Evolutionary conservation across 2,888 invertebrate species (phyloP).

Genomic region (Trichopria drosophilae): DNA sequence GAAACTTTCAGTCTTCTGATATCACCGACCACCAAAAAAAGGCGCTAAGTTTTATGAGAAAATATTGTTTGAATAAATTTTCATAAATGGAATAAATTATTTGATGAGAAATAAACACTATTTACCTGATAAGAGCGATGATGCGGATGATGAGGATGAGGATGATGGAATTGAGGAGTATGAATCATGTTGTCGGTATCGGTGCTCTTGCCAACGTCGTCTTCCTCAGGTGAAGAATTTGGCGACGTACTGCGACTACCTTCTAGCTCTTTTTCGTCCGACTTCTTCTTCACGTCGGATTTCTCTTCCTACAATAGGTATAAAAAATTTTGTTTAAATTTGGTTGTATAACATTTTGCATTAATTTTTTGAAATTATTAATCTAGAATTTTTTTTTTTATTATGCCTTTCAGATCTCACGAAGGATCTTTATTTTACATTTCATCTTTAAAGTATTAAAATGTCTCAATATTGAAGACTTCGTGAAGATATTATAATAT

Average conservation of each 20-base stretch:
- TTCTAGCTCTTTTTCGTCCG: conserved; percentile 40
- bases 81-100: too few relatives aligned
- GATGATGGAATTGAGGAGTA: conserved; percentile 66
- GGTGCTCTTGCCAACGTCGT: conserved; percentile 58
- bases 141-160: conserved; percentile 63
- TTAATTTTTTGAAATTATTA: background rate
- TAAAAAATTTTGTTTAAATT: background rate
- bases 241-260: conserved; percentile 42
- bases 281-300: conserved; percentile 45
- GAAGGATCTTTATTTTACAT: too few relatives aligned
- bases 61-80: too few relatives aligned
- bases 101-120: too few relatives aligned
- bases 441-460: too few relatives aligned
- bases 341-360: background rate
- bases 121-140: conserved; percentile 74
- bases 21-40: too few relatives aligned
- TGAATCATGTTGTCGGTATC: conserved; percentile 67
- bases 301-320: conserved; percentile 12
- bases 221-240: conserved; percentile 45
- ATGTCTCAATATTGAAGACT: too few relatives aligned
- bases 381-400: too few relatives aligned
- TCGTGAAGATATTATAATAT: too few relatives aligned
- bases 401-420: too few relatives aligned
- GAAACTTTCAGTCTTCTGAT: too few relatives aligned
- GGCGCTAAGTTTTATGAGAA: too few relatives aligned